A percentile compares a stretch with the other conserved stretches of the same genome.
phyloP scores from a whole-genome alignment of 2,113 vertebrate species.

The Galeopterus variegatus region DNA sequence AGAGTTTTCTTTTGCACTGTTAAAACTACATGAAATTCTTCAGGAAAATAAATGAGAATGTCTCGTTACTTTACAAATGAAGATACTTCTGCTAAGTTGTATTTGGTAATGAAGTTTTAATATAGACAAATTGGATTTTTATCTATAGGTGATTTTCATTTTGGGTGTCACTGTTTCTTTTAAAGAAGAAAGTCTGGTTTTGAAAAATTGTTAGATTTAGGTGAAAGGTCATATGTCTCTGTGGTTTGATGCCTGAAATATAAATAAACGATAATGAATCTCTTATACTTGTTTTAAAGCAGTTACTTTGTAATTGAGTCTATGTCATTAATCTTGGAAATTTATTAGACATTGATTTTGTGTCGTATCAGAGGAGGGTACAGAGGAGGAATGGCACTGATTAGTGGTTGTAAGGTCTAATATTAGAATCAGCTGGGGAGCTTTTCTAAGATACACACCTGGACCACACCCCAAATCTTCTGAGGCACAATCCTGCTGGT shows the following conservation, averaged over 20 bases:
- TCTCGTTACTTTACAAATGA: neutral
- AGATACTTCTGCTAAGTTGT: neutral
- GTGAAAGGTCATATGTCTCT: neutral
- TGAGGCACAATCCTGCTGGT: neutral
- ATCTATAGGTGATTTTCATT: neutral
- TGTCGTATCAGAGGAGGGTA: neutral
- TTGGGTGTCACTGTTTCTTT: neutral
- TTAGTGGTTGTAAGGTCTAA: neutral
- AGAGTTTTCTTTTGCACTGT: neutral
- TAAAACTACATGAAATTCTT: neutral
- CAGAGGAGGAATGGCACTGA: neutral
- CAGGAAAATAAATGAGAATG: neutral
- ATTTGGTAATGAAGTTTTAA: neutral
- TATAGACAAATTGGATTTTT: neutral
- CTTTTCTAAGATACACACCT: neutral
- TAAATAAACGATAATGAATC: neutral
- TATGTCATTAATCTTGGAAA: neutral
- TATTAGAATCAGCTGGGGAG: neutral
- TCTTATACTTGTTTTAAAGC: neutral
- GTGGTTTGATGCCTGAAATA: neutral
- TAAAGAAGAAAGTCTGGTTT: neutral
- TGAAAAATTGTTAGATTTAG: neutral
- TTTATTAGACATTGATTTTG: neutral
- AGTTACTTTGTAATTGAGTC: neutral
- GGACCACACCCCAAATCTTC: neutral